Percentiles rank a stretch among this genome's conserved stretches.
Conservation (phyloP, 1,140 invertebrate species). For the Cyclina sinensis region DNA sequence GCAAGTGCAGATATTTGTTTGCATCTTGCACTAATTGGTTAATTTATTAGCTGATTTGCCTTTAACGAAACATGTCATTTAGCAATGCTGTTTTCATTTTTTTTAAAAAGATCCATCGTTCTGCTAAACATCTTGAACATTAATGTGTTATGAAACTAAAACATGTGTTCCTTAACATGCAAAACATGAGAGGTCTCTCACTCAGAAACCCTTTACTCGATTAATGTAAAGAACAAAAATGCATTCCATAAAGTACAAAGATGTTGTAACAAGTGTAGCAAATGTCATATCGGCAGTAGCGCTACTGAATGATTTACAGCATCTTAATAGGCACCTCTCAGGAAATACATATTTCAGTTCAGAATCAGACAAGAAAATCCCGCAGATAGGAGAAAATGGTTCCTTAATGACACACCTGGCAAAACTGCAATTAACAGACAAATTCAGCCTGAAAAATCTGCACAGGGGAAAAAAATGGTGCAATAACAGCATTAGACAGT, state of each 20-base stretch:
- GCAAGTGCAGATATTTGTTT: slow-evolving; percentile 7
- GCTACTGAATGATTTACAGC: slow-evolving; percentile 1
- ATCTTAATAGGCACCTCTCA: slow-evolving; percentile 22
- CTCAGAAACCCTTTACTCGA: slow-evolving; percentile 27
- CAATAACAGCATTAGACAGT: not conserved
- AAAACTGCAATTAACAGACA: slow-evolving; percentile 1
- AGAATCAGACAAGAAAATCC: slow-evolving; percentile 11
- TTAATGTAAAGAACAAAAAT: slow-evolving; percentile 17
- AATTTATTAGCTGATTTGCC: not conserved
- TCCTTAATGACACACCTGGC: slow-evolving; percentile 16
- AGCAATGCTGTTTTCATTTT: not conserved
- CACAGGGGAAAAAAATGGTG: not conserved
- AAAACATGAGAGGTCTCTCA: slow-evolving; percentile 3
- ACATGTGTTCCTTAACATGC: not conserved
- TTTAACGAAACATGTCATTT: slow-evolving; percentile 12
- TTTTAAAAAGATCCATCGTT: too few species aligned
- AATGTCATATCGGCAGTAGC: slow-evolving; percentile 26
- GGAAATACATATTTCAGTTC: slow-evolving; percentile 18
- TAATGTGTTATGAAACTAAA: slow-evolving; percentile 7
- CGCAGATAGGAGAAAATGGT: slow-evolving; percentile 6
- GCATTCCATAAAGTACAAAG: slow-evolving; percentile 3
- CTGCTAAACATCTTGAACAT: not conserved
- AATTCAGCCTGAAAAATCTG: not conserved
- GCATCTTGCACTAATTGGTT: not conserved
- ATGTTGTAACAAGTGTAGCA: slow-evolving; percentile 47